Evolutionary conservation across 2,113 vertebrate species (phyloP), one percentile per base, ranked within the genome.

Genomic region (Pungitius pungitius): DNA sequence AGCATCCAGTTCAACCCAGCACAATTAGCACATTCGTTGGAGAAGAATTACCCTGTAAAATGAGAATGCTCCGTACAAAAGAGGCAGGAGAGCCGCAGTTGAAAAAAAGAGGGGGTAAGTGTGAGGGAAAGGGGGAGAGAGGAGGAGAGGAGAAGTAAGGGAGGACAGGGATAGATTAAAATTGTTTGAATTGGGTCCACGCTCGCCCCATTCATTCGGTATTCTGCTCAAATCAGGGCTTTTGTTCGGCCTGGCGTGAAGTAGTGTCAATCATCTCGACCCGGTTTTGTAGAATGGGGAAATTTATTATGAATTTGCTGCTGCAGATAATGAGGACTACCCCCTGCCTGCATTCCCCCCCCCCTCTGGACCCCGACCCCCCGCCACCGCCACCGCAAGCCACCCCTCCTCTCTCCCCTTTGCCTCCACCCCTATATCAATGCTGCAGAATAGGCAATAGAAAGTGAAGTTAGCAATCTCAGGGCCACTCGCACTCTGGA

Each of bases 281-380:
- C 93, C 81, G 85, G 80, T 92, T 93, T 91, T 92, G 89, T 92
- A 87, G 82, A 90, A 89, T 83, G 86, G 86, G 91, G 84, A 93
- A 92, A 94, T 94, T 94, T 94, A 93, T 94, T 93, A 94, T 94
- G 92, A 95, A 94, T 94, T 94, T 94, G 90, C 92, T 92, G 86
- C 81, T 80, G 88, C 88, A 93, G 93, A 94, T 93, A 94, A 94
- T 94, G 91, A 93, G 87, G 87, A 85, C 87, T 87, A 90, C 90
- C 90, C 90, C 90, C 92, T 90, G 87, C 88, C 85, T 90, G 83
- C 83, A 82, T 78, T 70, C 88, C 57, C 71, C 74, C 69, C 77
- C 76, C 80, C 75, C 75, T 30, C 30, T 5, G 30, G 30, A 30
- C 30, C 30, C 5, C 30, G 2, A n/a, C 81, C 70, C 83, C 75